Base-by-base conservation (phyloP, 2,113 vertebrate species). In the Dasyprocta punctata region DNA sequence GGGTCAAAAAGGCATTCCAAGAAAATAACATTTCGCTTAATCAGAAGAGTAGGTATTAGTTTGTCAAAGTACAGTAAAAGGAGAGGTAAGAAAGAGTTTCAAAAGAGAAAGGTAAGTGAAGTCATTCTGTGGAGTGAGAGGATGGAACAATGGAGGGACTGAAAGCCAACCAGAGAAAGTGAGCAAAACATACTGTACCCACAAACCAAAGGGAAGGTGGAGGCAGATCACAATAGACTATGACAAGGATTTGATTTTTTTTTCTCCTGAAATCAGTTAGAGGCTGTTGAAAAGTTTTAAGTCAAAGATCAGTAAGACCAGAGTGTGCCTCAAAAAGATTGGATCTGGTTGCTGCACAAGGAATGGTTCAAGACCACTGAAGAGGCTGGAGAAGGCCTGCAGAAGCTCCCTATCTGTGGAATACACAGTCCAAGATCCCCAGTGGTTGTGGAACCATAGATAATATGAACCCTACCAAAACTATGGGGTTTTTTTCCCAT, bases 31-130 rank as follows among this genome's bases (percentile, higher is more conserved):
- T 14, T 89, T 73, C 67, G 12, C 80, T 91, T 89, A 54, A 67
- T 75, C 44, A 73, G 49, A 83, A 95, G 30, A 1, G 11, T 95
- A 20, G 86, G 16, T 63, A 54, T 90, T 87, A 4, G 36, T 65
- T 95, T 96, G n/a, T 94, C 73, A 95, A 84, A 65, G 24, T 65
- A 85, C 41, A 81, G 20, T 17, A 92, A 33, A 86, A 90, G 44
- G 22, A 24, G 5, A 52, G 61, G 17, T 61, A 49, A 78, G 19
- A 33, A 89, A 82, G 30, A 88, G 20, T 19, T 73, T 54, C 30
- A 14, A 17, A 28, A 90, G 28, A n/a, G 38, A 41, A 85, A 61
- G 19, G 1, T 24, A 5, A 61, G 3, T 58, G 3, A 65, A 44
- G n/a, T 16, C 26, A 41, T 73, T 24, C n/a, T 19, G 0, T 4